phyloP scores from a whole-genome alignment of 2,113 vertebrate species.

The Poeciliopsis prolifica region DNA sequence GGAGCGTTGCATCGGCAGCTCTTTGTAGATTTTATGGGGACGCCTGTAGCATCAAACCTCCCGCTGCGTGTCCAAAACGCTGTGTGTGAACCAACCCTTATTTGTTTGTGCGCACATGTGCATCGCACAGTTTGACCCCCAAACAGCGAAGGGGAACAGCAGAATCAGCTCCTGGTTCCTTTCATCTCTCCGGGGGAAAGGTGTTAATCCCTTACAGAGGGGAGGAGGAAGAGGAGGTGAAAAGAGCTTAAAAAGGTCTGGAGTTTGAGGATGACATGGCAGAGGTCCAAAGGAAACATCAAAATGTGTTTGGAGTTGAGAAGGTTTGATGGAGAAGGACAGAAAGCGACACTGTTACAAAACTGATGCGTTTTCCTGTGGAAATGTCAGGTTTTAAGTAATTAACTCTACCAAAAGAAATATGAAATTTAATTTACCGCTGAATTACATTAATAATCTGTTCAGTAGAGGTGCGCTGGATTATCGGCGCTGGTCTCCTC shows the following conservation, averaged over 20 bases:
- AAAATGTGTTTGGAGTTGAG: neutral
- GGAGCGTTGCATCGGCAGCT: constrained; percentile 34
- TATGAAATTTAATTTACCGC: too few species aligned
- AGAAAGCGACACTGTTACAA: neutral
- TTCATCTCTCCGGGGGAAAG: constrained; percentile 72
- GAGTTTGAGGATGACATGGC: constrained; percentile 14
- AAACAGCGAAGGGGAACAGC: constrained; percentile 35
- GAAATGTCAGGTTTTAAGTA: too few species aligned
- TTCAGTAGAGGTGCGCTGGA: too few species aligned
- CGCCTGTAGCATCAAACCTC: constrained; percentile 51
- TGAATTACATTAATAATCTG: too few species aligned
- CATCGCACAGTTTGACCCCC: constrained; percentile 38
- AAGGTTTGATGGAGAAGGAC: constrained; percentile 5
- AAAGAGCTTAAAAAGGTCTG: constrained; percentile 29
- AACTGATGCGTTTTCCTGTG: too few species aligned
- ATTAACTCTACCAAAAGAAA: too few species aligned
- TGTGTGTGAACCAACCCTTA: constrained; percentile 1
- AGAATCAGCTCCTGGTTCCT: constrained; percentile 44
- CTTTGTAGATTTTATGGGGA: constrained; percentile 77
- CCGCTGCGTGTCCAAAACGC: constrained; percentile 43
- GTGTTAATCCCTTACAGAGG: constrained; percentile 61
- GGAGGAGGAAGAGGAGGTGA: constrained; percentile 22
- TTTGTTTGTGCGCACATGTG: constrained; percentile 20
- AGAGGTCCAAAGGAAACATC: constrained; percentile 39
- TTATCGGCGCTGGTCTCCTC: too few species aligned